Evolutionary conservation across 2,888 invertebrate species (phyloP).

Genomic region (Drosophila ezoana): DNA sequence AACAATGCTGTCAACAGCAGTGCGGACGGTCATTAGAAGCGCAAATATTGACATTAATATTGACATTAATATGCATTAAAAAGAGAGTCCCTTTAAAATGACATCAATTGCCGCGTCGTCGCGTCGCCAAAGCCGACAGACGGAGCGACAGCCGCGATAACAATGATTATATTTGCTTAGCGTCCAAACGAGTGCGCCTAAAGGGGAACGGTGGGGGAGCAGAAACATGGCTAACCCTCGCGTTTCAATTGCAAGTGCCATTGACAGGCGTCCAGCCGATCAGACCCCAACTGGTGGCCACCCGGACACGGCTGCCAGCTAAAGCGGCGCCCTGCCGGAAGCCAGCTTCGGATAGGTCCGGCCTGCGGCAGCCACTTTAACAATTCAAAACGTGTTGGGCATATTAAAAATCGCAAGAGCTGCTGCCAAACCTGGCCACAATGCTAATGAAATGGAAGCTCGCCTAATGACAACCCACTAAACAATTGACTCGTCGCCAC

Average conservation of each 20-base stretch:
- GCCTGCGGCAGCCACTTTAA: slow-evolving; percentile 44
- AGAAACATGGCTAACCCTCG: slow-evolving; percentile 15
- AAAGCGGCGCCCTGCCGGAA: slow-evolving; percentile 56
- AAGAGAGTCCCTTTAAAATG: slow-evolving; percentile 72
- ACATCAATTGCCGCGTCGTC: slow-evolving; percentile 69
- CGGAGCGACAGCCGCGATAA: slow-evolving; percentile 51
- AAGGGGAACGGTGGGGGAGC: neutral
- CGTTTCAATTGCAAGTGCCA: slow-evolving; percentile 63
- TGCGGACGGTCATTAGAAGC: slow-evolving; percentile 73
- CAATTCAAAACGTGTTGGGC: slow-evolving; percentile 72
- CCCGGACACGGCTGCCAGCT: slow-evolving; percentile 39
- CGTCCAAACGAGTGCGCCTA: slow-evolving; percentile 1
- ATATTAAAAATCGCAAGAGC: slow-evolving; percentile 45
- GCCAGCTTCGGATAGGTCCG: slow-evolving; percentile 34
- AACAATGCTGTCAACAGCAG: slow-evolving; percentile 64
- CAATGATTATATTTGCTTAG: slow-evolving; percentile 62
- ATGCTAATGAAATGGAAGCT: slow-evolving; percentile 76
- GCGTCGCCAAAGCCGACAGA: slow-evolving; percentile 48
- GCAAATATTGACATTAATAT: slow-evolving; percentile 83
- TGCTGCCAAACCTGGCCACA: slow-evolving; percentile 40
- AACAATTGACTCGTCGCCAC: slow-evolving; percentile 60
- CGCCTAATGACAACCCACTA: slow-evolving; percentile 65
- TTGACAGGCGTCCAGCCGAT: slow-evolving; percentile 52
- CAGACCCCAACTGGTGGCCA: slow-evolving; percentile 31
- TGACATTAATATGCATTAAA: slow-evolving; percentile 82